phyloP scores from a whole-genome alignment of 2,113 vertebrate species.

The Heloderma charlesbogerti region DNA sequence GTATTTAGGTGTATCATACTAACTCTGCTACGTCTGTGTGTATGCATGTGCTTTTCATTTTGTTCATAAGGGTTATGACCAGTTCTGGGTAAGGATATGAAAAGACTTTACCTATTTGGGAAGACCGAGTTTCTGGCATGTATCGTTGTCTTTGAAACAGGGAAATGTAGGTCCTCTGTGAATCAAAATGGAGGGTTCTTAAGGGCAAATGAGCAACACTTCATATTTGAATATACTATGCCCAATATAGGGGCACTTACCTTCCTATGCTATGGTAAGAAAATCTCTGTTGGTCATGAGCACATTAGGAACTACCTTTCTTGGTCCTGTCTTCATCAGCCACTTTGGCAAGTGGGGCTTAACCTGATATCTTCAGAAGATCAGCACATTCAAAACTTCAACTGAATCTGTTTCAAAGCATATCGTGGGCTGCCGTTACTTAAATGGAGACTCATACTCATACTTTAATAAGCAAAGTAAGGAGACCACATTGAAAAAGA shows the following conservation, averaged over 20 bases:
- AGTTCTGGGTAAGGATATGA: too few species aligned
- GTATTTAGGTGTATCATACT: background rate
- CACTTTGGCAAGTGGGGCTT: background rate
- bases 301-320: background rate
- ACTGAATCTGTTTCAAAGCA: background rate
- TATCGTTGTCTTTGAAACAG: background rate
- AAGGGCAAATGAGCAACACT: background rate
- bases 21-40: too few species aligned
- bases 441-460: background rate
- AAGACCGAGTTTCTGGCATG: background rate
- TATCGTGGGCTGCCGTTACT: background rate
- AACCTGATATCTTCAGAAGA: background rate
- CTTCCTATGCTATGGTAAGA: background rate
- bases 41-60: background rate
- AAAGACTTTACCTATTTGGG: background rate
- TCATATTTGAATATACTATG: background rate
- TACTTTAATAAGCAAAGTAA: background rate
- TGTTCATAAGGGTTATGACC: background rate
- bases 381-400: background rate
- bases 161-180: background rate
- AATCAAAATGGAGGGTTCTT: too few species aligned
- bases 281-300: too few species aligned
- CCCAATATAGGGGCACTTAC: background rate
- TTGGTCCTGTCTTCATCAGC: background rate
- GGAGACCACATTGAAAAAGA: background rate